A percentile compares a stretch with the other conserved stretches of the same genome.
Evolutionary conservation across 1,140 invertebrate genomes (phyloP).

Genomic region (Procambarus clarkii): DNA sequence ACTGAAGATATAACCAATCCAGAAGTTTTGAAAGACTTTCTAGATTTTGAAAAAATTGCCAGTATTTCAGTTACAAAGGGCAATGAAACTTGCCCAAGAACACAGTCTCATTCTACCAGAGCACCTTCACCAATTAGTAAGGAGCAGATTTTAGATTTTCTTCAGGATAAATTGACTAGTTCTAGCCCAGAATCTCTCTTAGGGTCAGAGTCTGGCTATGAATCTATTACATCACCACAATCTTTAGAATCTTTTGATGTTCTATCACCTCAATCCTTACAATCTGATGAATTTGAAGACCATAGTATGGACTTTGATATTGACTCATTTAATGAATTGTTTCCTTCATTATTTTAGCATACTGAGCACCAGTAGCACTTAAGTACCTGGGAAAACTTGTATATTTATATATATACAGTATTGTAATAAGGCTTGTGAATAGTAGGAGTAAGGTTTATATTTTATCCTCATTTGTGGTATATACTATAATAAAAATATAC

Average conservation of each 20-base stretch:
- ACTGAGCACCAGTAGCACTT: background rate
- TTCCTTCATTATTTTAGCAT: slow-evolving; percentile 46
- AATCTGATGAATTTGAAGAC: slow-evolving; percentile 19
- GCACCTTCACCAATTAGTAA: slow-evolving; percentile 56
- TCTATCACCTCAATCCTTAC: slow-evolving; percentile 23
- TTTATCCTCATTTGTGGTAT: slow-evolving; percentile 7
- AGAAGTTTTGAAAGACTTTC: slow-evolving; percentile 54
- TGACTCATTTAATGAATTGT: slow-evolving; percentile 48
- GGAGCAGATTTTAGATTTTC: slow-evolving; percentile 57
- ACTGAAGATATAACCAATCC: slow-evolving; percentile 22
- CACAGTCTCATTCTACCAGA: background rate
- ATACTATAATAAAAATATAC: background rate
- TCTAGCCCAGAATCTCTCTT: slow-evolving; percentile 23
- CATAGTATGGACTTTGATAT: slow-evolving; percentile 29
- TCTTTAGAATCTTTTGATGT: slow-evolving; percentile 27
- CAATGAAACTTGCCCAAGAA: background rate
- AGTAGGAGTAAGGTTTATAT: slow-evolving; percentile 29
- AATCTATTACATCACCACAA: slow-evolving; percentile 39
- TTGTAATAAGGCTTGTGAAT: background rate
- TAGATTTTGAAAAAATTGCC: slow-evolving; percentile 43
- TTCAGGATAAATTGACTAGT: slow-evolving; percentile 41
- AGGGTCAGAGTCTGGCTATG: slow-evolving; percentile 59
- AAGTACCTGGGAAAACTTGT: background rate
- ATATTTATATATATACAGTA: background rate
- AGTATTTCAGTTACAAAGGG: background rate